Evolutionary conservation across 2,888 invertebrate species (phyloP).

Genomic region (Thalpophila matura): DNA sequence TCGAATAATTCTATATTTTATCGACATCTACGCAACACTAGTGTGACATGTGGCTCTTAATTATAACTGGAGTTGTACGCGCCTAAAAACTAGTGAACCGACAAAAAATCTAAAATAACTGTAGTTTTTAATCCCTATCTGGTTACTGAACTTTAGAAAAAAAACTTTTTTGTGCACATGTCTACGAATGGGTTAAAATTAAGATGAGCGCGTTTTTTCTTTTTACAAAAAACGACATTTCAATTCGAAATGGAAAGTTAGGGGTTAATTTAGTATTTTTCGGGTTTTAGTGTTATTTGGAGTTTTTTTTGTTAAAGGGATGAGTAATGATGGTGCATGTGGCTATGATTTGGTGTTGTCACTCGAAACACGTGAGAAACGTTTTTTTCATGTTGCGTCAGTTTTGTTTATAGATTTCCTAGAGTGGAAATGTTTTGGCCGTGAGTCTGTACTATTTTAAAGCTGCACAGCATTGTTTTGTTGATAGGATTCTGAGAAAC

Average conservation of each 20-base stretch:
- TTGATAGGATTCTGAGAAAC: slow-evolving; percentile 24
- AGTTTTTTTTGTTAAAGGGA: slow-evolving; percentile 72
- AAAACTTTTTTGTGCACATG: slow-evolving; percentile 77
- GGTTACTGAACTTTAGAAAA: slow-evolving; percentile 86
- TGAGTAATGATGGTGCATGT: slow-evolving; percentile 85
- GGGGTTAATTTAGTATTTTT: slow-evolving; percentile 85
- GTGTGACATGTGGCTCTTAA: slow-evolving; percentile 86
- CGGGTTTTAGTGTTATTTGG: slow-evolving; percentile 72
- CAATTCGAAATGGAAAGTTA: slow-evolving; percentile 88
- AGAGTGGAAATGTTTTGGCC: slow-evolving; percentile 49
- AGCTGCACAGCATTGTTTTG: not conserved
- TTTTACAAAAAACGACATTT: slow-evolving; percentile 83
- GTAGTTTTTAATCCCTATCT: slow-evolving; percentile 85
- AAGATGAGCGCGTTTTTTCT: slow-evolving; percentile 69
- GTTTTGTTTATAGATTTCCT: slow-evolving; percentile 66
- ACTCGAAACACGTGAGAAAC: slow-evolving; percentile 84
- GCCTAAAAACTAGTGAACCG: slow-evolving; percentile 85
- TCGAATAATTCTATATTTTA: slow-evolving; percentile 4
- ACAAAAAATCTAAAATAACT: slow-evolving; percentile 85
- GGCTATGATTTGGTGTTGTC: slow-evolving; percentile 82
- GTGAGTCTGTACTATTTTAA: slow-evolving; percentile 42
- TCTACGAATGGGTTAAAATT: slow-evolving; percentile 88
- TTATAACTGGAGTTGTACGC: slow-evolving; percentile 85
- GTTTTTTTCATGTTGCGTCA: slow-evolving; percentile 54
- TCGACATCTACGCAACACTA: slow-evolving; percentile 68